phyloP scores from a whole-genome alignment of 2,888 invertebrate species.

The Lysandra bellargus region DNA sequence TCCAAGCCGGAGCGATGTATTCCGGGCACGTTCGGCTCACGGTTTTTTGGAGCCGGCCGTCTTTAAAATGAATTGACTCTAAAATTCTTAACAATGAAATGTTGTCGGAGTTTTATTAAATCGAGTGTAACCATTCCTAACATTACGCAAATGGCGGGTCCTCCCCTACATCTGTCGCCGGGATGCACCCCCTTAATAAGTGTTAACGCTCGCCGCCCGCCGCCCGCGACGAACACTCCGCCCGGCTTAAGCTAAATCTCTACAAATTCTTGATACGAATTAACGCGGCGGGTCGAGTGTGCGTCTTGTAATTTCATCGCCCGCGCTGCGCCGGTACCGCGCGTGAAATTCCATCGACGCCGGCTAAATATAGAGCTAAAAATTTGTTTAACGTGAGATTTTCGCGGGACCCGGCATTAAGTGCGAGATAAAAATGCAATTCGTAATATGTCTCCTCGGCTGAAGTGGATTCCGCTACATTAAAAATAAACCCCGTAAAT shows the following conservation, averaged over 20 bases:
- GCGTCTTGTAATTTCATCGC: constrained; percentile 74
- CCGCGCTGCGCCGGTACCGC: constrained; percentile 50
- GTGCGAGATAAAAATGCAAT: constrained; percentile 8
- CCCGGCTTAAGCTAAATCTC: constrained; percentile 77
- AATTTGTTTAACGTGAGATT: constrained; percentile 10
- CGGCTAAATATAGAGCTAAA: constrained; percentile 19
- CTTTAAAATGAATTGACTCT: constrained; percentile 80
- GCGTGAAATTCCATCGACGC: constrained; percentile 26
- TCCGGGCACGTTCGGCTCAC: constrained; percentile 78
- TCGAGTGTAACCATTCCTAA: constrained; percentile 80
- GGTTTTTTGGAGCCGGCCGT: constrained; percentile 76
- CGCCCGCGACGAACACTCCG: constrained; percentile 76
- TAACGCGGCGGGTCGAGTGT: constrained; percentile 70
- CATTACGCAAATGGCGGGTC: constrained; percentile 79
- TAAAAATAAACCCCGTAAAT: constrained; percentile 19
- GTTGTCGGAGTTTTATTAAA: constrained; percentile 80
- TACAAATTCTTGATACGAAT: constrained; percentile 81
- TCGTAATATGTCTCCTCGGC: background rate
- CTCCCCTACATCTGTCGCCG: constrained; percentile 80
- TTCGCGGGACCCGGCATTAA: constrained; percentile 9
- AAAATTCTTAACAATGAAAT: constrained; percentile 79
- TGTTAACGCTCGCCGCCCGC: constrained; percentile 77
- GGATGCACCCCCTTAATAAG: constrained; percentile 81
- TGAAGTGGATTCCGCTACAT: constrained; percentile 18
- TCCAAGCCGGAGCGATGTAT: constrained; percentile 78